Conservation (phyloP, 2,888 invertebrate genomes). For the Cecidostiba fungosa region DNA sequence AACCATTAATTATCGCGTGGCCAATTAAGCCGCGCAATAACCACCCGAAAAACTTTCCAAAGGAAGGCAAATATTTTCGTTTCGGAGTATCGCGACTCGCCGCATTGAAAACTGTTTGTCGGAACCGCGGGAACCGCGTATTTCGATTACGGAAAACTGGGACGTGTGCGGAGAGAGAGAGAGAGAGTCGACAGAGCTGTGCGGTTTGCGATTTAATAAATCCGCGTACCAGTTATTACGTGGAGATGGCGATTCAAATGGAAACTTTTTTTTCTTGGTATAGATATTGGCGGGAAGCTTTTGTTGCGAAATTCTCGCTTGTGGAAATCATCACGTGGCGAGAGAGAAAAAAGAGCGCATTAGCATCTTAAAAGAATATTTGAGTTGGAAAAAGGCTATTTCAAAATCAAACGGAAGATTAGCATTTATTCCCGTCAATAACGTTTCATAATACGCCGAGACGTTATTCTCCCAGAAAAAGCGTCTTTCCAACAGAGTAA, state of each 20-base stretch:
- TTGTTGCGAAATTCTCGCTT: too few species aligned
- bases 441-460: too few species aligned
- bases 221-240: background rate
- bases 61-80: background rate
- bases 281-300: too few species aligned
- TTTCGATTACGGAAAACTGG: background rate
- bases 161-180: background rate
- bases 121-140: background rate
- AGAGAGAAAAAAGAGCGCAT: too few species aligned
- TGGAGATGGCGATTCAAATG: background rate
- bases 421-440: too few species aligned
- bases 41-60: background rate
- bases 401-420: too few species aligned
- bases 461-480: too few species aligned
- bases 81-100: background rate
- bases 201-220: slow-evolving; percentile 3
- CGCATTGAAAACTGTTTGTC: background rate
- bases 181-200: background rate
- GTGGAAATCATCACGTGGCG: too few species aligned
- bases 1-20: background rate
- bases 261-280: background rate
- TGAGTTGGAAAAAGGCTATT: too few species aligned
- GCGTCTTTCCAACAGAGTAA: background rate
- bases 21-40: background rate
- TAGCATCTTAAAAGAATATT: too few species aligned